Percentiles rank a stretch among this genome's conserved stretches.
These are phyloP conservation scores for Pterocles burchelli DNA, from an alignment of 2,113 vertebrate species.

Conservation along the genomic window DNA sequence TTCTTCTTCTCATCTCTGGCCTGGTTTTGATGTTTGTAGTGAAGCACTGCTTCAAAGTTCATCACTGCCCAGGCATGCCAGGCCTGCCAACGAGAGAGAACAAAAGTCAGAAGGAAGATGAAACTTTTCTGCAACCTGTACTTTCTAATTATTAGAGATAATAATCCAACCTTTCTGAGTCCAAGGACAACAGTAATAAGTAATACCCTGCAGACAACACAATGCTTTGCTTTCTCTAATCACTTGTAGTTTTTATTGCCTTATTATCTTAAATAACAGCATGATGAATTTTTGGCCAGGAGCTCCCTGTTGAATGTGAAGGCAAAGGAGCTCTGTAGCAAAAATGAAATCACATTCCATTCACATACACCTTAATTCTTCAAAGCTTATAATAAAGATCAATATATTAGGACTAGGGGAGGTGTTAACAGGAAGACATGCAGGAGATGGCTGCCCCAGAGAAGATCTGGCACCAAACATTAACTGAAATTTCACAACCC, in stretches of 20 bases:
- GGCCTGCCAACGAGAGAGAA: conserved; percentile 77
- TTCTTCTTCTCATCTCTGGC: conserved; percentile 95
- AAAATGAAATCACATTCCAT: neutral
- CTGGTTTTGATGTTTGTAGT: conserved; percentile 97
- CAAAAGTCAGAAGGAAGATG: neutral
- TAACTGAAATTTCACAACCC: neutral
- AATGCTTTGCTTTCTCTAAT: neutral
- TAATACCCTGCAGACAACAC: neutral
- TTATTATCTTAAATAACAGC: neutral
- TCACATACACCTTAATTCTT: neutral
- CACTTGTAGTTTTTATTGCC: neutral
- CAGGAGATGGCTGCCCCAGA: neutral
- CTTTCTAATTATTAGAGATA: neutral
- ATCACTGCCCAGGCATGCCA: conserved; percentile 99
- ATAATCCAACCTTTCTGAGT: neutral
- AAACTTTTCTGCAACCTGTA: neutral
- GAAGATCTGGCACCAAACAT: neutral
- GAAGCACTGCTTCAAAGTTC: conserved; percentile 98
- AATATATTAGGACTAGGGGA: neutral
- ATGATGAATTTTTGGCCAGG: neutral
- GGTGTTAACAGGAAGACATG: neutral
- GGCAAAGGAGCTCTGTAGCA: neutral
- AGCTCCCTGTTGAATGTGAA: neutral
- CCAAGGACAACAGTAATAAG: neutral
- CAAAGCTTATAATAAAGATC: neutral